Percentiles rank a stretch among this genome's conserved stretches.
Conservation (phyloP, 2,797 vertebrate genomes). For the Acanthopagrus latus region DNA sequence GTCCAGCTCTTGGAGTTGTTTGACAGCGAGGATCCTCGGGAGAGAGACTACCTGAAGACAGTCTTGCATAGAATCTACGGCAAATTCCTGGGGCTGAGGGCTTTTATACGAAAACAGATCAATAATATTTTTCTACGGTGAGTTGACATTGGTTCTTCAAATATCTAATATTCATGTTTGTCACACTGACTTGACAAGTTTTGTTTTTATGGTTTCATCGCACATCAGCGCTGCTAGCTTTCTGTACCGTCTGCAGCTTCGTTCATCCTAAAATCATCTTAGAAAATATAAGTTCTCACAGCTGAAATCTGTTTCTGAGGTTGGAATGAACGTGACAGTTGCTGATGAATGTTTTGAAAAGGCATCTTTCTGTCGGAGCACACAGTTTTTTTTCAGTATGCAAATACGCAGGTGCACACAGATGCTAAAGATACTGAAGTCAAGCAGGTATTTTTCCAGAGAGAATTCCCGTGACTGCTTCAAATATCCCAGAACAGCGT, state of each 20-base stretch:
- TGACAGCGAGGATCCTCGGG: conserved; percentile 98
- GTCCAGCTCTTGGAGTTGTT: conserved; percentile 96
- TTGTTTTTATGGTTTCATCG: too few relatives aligned
- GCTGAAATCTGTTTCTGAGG: too few relatives aligned
- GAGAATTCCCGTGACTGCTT: neutral
- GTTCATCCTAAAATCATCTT: too few relatives aligned
- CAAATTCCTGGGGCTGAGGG: conserved; percentile 99
- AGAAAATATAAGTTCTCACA: too few relatives aligned
- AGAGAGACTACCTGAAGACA: conserved; percentile 99
- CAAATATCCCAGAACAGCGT: neutral
- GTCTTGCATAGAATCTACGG: conserved; percentile 99
- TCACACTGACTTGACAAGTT: too few relatives aligned
- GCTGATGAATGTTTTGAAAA: too few relatives aligned
- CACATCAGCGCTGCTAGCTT: too few relatives aligned
- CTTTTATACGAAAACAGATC: conserved; percentile 99
- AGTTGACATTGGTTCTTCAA: conserved; percentile 62
- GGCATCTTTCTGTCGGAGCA: neutral
- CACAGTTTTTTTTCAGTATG: neutral
- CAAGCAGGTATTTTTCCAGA: neutral
- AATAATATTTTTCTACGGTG: conserved; percentile 99
- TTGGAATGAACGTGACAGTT: too few relatives aligned
- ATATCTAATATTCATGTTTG: neutral
- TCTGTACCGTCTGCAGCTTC: too few relatives aligned
- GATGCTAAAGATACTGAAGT: neutral
- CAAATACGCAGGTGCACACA: too few relatives aligned